These are phyloP conservation scores for Acanthopleura granulata DNA, from an alignment of 2,888 invertebrate genomes.

Conservation along the genomic window DNA sequence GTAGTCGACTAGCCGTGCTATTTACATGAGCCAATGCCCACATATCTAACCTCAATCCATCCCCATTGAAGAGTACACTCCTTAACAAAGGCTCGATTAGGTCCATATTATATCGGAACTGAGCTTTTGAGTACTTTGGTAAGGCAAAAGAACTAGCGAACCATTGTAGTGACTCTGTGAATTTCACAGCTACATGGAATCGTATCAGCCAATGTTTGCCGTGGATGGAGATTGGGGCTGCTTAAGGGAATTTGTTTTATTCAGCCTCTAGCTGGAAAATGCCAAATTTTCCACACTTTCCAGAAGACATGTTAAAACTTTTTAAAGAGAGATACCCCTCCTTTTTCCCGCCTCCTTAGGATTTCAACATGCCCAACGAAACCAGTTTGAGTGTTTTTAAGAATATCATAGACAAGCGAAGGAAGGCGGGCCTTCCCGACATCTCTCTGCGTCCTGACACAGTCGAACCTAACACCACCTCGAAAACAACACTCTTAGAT, in stretches of 20 bases:
- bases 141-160: background rate
- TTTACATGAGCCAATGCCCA: no score
- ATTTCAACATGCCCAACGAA: slow-evolving; percentile 1
- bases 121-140: background rate
- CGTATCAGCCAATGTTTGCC: slow-evolving; percentile 2
- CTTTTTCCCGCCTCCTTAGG: background rate
- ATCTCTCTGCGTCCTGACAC: background rate
- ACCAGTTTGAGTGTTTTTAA: background rate
- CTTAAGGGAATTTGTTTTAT: background rate
- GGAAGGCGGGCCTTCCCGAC: background rate
- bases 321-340: background rate
- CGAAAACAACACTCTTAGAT: background rate
- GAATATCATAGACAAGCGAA: background rate
- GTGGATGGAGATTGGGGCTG: background rate
- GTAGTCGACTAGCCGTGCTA: no score
- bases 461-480: background rate
- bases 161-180: background rate
- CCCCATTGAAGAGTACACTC: no score
- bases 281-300: background rate
- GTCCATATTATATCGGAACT: background rate
- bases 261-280: background rate
- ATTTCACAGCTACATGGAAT: background rate
- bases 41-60: no score
- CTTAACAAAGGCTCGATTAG: no score
- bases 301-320: background rate